A percentile compares a stretch with the other conserved stretches of the same genome.
phyloP scores from a whole-genome alignment of 2,113 vertebrate species.

The Mellivora capensis region DNA sequence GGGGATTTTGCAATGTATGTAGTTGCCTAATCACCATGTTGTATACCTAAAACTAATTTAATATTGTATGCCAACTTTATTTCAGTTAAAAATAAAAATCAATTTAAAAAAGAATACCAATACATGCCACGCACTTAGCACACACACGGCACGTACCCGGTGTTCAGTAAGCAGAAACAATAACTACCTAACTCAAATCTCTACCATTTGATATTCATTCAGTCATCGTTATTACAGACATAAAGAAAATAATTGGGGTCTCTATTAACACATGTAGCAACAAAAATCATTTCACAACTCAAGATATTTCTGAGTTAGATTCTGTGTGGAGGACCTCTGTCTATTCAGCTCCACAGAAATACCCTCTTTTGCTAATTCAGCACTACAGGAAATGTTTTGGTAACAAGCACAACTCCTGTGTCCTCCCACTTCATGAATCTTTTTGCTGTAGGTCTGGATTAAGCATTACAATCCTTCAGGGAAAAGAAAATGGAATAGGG shows the following conservation, averaged over 20 bases:
- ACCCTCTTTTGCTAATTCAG: not conserved
- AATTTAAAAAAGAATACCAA: not conserved
- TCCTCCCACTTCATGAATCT: not conserved
- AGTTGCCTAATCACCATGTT: not conserved
- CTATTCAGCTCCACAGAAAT: not conserved
- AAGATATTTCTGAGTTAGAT: not conserved
- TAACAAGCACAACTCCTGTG: not conserved
- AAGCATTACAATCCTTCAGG: not conserved
- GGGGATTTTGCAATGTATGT: not conserved
- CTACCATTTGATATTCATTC: not conserved
- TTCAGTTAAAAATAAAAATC: not conserved
- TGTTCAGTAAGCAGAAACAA: not conserved
- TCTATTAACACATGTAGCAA: not conserved
- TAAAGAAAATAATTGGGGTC: not conserved
- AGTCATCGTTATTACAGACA: not conserved
- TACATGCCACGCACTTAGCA: not conserved
- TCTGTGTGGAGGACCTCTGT: not conserved
- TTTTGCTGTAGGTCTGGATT: not conserved
- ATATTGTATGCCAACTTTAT: not conserved
- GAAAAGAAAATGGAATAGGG: not conserved
- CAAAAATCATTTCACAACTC: not conserved
- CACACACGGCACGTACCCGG: not conserved
- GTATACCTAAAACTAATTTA: not conserved
- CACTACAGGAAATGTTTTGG: not conserved
- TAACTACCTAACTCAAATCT: not conserved